Conservation (phyloP, 2,888 invertebrate species). For the Scaptodrosophila latifasciaeformis region DNA sequence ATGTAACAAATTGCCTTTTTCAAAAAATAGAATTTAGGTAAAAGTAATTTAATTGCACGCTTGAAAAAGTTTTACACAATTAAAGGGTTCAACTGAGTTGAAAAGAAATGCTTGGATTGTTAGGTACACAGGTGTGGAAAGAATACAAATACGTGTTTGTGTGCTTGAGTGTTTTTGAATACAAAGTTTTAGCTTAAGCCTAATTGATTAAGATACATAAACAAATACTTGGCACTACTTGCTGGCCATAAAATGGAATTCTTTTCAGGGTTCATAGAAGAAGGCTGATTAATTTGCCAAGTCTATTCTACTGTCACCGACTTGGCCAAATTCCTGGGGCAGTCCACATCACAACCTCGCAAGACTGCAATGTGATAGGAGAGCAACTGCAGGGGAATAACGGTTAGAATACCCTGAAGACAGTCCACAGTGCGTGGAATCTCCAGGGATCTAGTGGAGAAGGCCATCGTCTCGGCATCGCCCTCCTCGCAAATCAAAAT, state of each 20-base stretch:
- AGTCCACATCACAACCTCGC: slow-evolving; percentile 96
- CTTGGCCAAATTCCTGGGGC: slow-evolving; percentile 97
- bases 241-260: slow-evolving; percentile 49
- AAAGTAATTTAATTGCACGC: too few species aligned
- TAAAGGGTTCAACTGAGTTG: too few species aligned
- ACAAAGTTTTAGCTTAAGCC: slow-evolving; percentile 27
- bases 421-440: slow-evolving; percentile 98
- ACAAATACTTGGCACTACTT: slow-evolving; percentile 9
- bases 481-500: slow-evolving; percentile 95
- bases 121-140: too few species aligned
- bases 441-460: slow-evolving; percentile 86
- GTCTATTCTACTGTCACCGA: slow-evolving; percentile 95
- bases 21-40: too few species aligned
- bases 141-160: too few species aligned
- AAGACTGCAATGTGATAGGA: slow-evolving; percentile 98
- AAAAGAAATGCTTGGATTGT: too few species aligned
- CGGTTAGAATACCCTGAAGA: slow-evolving; percentile 93
- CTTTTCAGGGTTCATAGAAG: slow-evolving; percentile 3
- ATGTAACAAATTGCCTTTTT: too few species aligned
- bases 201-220: slow-evolving; percentile 16
- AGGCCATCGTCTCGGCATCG: slow-evolving; percentile 88
- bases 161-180: too few species aligned
- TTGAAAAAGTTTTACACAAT: too few species aligned
- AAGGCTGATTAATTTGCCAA: too few species aligned
- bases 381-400: slow-evolving; percentile 98